These are phyloP conservation scores for Corythoichthys intestinalis DNA, from an alignment of 2,113 vertebrate genomes.

Conservation along the genomic window DNA sequence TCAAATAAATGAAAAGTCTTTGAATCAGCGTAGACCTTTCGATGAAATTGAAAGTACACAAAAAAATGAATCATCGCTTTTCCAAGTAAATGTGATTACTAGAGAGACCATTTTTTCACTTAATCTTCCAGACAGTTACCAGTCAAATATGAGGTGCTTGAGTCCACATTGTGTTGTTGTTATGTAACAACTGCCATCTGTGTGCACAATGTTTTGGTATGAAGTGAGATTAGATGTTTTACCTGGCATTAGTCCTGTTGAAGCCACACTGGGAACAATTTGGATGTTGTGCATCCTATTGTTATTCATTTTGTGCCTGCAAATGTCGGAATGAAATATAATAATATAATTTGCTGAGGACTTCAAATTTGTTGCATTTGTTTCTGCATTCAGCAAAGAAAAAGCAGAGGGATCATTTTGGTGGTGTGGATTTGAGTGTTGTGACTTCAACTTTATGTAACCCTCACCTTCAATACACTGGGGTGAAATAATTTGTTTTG, in stretches of 20 bases:
- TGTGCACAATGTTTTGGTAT: slow-evolving; percentile 17
- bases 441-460: slow-evolving; percentile 19
- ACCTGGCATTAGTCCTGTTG: slow-evolving; percentile 31
- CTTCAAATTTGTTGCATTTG: background rate
- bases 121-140: slow-evolving; percentile 1
- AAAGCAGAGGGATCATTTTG: background rate
- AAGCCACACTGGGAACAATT: slow-evolving; percentile 25
- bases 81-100: slow-evolving; percentile 8
- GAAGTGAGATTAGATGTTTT: slow-evolving; percentile 39
- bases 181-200: slow-evolving; percentile 44
- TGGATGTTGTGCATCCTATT: slow-evolving; percentile 4
- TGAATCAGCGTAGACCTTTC: background rate
- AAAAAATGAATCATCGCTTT: background rate
- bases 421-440: background rate
- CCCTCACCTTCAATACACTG: slow-evolving; percentile 3
- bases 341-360: background rate
- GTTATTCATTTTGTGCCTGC: background rate
- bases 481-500: slow-evolving; percentile 40
- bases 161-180: slow-evolving; percentile 14
- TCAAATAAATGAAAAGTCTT: background rate
- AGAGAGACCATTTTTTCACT: background rate
- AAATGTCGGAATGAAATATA: background rate
- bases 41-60: background rate
- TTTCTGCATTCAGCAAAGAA: background rate
- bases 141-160: slow-evolving; percentile 11